These are phyloP conservation scores for Andrena dorsata DNA, from an alignment of 2,888 invertebrate genomes.

Conservation along the genomic window DNA sequence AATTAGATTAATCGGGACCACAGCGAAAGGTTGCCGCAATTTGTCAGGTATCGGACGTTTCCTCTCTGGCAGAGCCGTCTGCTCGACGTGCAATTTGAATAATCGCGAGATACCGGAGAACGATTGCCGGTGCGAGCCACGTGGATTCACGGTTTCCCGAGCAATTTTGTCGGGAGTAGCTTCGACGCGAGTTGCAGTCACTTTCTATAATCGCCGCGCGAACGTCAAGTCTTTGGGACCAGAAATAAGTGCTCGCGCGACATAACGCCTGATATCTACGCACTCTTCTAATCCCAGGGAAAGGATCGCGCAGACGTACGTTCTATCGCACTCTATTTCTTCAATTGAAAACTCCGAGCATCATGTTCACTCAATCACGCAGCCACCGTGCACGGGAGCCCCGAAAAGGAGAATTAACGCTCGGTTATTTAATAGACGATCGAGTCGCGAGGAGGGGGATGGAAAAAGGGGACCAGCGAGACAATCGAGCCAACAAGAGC, in stretches of 20 bases:
- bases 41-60: conserved; percentile 33
- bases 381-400: not conserved
- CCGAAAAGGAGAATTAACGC: not conserved
- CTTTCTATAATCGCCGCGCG: too few species aligned
- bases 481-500: not conserved
- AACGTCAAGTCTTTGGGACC: too few species aligned
- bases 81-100: conserved; percentile 33
- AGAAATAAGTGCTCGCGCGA: too few species aligned
- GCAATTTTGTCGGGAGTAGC: not conserved
- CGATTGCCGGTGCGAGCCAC: not conserved
- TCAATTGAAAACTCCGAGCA: not conserved
- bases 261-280: too few species aligned
- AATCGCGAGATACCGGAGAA: conserved; percentile 31
- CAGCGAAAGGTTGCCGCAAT: conserved; percentile 25
- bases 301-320: too few species aligned
- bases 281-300: too few species aligned
- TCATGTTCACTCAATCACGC: not conserved
- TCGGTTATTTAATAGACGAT: conserved; percentile 1
- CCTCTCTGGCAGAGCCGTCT: conserved; percentile 10
- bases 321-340: not conserved
- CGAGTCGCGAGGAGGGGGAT: not conserved
- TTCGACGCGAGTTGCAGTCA: not conserved
- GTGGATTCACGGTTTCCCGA: not conserved
- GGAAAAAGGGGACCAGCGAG: not conserved
- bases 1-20: conserved; percentile 22